Base-by-base conservation (phyloP, 2,888 invertebrate genomes). In the Halocaridina rubra region DNA sequence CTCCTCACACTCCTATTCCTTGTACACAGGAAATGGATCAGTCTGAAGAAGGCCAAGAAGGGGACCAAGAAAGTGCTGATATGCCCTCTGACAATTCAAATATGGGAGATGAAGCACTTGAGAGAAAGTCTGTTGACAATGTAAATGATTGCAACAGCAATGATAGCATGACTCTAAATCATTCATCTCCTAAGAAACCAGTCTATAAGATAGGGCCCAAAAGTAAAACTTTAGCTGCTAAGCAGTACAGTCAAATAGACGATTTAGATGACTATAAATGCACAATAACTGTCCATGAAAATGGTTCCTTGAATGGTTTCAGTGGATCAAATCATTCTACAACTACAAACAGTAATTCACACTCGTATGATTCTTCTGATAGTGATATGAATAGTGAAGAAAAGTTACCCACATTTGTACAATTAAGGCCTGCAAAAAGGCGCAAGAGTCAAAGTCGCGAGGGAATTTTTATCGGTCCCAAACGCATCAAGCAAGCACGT, bases 381-480 rank as follows among this genome's bases (percentile, higher is more conserved):
- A 84, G 80, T 80, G 88, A 88, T 61, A 71, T 86, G 8, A 64
- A 75, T 24, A 67, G 32, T 30, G 86, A 88, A 72, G 88, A 88
- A 57, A 72, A 74, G 2, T 64, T 72, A 5, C 88, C 86, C 33
- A 88, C 82, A 13, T 85, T 88, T 64, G 86, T 81, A 5, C 75
- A 85, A 30, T 57, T 88, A 8, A 84, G 85, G 53, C 88, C 88
- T 19, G 86, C 81, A 24, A 88, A 88, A 71, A 64, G 76, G 22
- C 74, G 82, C 29, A 72, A 75, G 30, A 84, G 80, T 67, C 71
- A 76, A 74, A 84, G 86, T 33, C 76, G 71, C 10, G 86, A 88
- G 64, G 88, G 88, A 2, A 72, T 85, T 33, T 88, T 88, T 27
- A 81, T 88, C 24, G 88, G 88, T n/a, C 88, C 88, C 32, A 88